A percentile compares a stretch with the other conserved stretches of the same genome.
Conservation (phyloP, 1,140 invertebrate genomes). For the Leptoteleia sp. region DNA sequence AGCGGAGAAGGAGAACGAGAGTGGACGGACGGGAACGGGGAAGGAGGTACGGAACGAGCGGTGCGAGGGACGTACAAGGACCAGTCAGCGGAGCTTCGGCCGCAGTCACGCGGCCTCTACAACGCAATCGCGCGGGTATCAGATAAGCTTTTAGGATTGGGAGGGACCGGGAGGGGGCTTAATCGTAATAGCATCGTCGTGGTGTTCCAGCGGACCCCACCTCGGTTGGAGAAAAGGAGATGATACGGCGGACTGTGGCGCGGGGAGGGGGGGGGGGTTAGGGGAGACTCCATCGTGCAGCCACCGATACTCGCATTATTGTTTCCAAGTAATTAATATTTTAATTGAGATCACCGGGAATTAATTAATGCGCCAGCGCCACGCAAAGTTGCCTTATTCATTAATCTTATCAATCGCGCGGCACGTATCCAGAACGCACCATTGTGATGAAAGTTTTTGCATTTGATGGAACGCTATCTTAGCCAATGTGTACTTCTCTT, state of each 20-base stretch:
- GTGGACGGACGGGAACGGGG: conserved; percentile 9
- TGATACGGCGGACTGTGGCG: conserved; percentile 41
- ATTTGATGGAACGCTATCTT: too few relatives aligned
- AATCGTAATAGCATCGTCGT: conserved; percentile 80
- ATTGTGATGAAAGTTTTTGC: too few relatives aligned
- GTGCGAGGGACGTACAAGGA: conserved; percentile 68
- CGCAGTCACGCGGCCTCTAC: conserved; percentile 61
- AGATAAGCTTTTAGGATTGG: conserved; percentile 79
- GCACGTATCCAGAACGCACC: conserved; percentile 9
- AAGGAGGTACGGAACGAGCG: conserved; percentile 53
- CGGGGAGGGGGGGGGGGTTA: too few relatives aligned
- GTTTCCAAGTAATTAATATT: conserved; percentile 78
- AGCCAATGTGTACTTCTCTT: too few relatives aligned
- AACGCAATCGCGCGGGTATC: conserved; percentile 79
- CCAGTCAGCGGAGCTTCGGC: conserved; percentile 70
- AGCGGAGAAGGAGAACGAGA: conserved; percentile 10
- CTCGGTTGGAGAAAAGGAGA: conserved; percentile 62
- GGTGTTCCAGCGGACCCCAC: conserved; percentile 67
- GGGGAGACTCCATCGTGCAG: conserved; percentile 31
- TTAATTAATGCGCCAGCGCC: conserved; percentile 76
- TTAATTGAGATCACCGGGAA: conserved; percentile 78
- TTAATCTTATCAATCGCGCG: conserved; percentile 58
- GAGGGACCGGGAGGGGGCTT: conserved; percentile 72
- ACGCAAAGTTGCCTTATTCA: conserved; percentile 61
- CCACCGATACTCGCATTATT: conserved; percentile 66